Base-by-base conservation (phyloP, 2,888 invertebrate genomes). In the Homarus gammarus region DNA sequence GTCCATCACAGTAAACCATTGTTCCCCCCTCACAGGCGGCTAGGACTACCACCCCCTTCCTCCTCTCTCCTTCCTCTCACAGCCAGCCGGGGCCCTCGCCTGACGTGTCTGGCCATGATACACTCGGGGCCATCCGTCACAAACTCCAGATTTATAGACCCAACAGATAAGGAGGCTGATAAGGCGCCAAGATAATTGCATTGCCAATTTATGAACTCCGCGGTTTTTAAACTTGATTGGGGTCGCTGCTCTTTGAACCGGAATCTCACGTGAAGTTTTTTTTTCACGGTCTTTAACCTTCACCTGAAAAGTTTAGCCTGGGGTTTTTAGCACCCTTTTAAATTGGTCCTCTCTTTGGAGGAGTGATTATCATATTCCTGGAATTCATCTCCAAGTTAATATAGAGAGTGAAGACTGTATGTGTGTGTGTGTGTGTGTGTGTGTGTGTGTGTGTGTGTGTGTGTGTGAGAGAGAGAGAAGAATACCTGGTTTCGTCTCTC, bases 201-300 rank as follows among this genome's bases (percentile, higher is more conserved):
- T 86, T 86, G 86, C 72, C 86, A 79, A 86, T 86, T 86, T 86
- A 86, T 86, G 86, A 86, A 86, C 70, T 79, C 51, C 56, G 70
- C 38, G 51, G 86, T 86, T 86, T 86, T 86, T 86, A 79, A 79
- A 70, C 79, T 36, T 86, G 79, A 86, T 86, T 86, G 86, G 86
- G 79, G 79, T 86, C 86, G 70, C 79, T 56, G 86, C 79, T 79
- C 86, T 70, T 79, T 86, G 79, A 86, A 79, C 86, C 77, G 51
- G 40, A 61, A 49, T 73, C 73, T 49, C 73, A 33, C 44, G 64
- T 6, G 68, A 12, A 18, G 31, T 36, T 44, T 36, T 38, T 84
- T 84, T 51, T 49, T 33, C 64, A 64, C 44, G 61, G 56, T 84
- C 83, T 72, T 83, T 72, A 72, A 72, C 72, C 27, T 51, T 33